Base-by-base conservation (phyloP, 2,888 invertebrate species). In the Lasioglossum figueresi region DNA sequence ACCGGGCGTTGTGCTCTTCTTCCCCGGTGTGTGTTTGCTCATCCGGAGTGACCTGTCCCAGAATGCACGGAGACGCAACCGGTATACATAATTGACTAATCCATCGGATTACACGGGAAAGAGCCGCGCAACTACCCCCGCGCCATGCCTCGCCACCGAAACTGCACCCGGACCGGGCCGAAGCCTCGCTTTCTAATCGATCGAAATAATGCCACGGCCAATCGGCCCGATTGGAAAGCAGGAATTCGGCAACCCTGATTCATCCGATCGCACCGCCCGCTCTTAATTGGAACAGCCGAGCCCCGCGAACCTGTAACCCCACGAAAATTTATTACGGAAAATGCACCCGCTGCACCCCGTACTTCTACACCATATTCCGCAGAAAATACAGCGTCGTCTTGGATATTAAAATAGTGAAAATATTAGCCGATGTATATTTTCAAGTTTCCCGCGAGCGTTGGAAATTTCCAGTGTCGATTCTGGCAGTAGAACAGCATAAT, bases 1-100 rank as follows among this genome's bases (percentile, higher is more conserved):
- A 81, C 75, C 84, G 74, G 12, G 27, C 52, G 34, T 71, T 72
- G 70, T 43, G 23, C 76, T 56, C 71, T 77, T 70, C 43, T 78
- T 78, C 63, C 37, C 56, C 16, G n/a, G 63, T 31, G 56, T 66
- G 52, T 43, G 48, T 43, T 74, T 45, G 34, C 48, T 81, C 72
- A 73, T 76, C 84, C 72, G 73, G 59, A 76, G 87, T 86, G 85
- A 90, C 86, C 90, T 82, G 73, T 86, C 84, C 91, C 66, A 63
- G 82, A 90, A 90, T 85, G 82, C 83, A 90, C 83, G 84, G 90
- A 90, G 82, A 87, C 90, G 83, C 80, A 82, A 86, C 76, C 34
- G 85, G 89, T 88, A 90, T 89, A 90, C 90, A 90, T 90, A 90
- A 90, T 90, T 90, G 90, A 90, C 89, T 89, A 90, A 90, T 90